phyloP scores from a whole-genome alignment of 1,140 invertebrate genomes.

The Lepidurus packardi region DNA sequence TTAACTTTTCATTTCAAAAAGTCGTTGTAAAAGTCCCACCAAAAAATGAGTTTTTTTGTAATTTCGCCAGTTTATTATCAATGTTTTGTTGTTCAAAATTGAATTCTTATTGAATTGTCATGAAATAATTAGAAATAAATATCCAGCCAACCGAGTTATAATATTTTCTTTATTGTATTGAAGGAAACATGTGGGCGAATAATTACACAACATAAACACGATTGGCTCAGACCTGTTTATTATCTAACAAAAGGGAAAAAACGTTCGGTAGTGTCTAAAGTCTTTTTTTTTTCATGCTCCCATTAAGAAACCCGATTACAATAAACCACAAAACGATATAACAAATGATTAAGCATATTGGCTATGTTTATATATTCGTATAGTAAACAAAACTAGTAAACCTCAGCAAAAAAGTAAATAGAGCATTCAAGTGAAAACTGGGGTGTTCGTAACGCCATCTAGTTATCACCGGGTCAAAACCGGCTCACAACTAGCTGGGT shows the following conservation, averaged over 20 bases:
- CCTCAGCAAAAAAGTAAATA: not conserved
- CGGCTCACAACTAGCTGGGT: not conserved
- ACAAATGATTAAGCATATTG: not conserved
- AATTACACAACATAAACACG: not conserved
- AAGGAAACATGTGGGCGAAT: not conserved
- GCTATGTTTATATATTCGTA: not conserved
- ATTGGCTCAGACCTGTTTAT: conserved; percentile 7
- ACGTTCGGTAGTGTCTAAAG: not conserved
- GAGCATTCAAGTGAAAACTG: conserved; percentile 1
- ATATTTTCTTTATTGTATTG: no score
- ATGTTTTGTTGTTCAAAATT: no score
- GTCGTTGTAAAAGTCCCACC: no score
- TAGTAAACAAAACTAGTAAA: not conserved
- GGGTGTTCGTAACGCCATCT: not conserved
- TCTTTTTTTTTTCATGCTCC: not conserved
- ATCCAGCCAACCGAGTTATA: no score
- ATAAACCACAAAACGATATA: not conserved
- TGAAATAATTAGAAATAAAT: no score
- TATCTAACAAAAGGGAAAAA: not conserved
- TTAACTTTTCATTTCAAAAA: no score
- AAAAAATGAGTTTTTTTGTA: no score
- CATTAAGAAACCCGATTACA: not conserved
- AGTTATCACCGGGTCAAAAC: not conserved
- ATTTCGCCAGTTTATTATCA: no score
- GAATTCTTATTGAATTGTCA: no score